Base-by-base conservation (phyloP, 2,888 invertebrate species). In the Melanargia galathea region DNA sequence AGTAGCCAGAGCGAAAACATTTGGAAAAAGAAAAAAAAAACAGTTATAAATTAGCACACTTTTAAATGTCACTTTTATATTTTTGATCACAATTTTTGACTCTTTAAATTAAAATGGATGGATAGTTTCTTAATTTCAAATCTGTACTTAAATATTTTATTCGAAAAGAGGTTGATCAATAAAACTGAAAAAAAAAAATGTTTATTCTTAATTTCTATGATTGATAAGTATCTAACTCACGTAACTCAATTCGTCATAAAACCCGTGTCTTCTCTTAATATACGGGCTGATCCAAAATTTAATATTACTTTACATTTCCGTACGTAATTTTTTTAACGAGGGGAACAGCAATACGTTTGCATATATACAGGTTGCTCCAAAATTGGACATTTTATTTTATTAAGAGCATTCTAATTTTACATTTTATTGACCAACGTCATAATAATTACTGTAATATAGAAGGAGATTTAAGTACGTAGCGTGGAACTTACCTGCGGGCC, bases 1-100 rank as follows among this genome's bases (percentile, higher is more conserved):
- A 90, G 90, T 91, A 91, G 90, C 91, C 89, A 91, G 84, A 90
- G 89, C 91, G 91, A 88, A 88, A 87, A 85, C 84, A 78, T 84
- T 83, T 80, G 80, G 76, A 75, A 77, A 69, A 77, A 80, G 75
- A 73, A 77, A 68, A 77, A 79, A 79, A 77, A 79, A 65, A 62
- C 64, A 73, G 78, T 78, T 72, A 80, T 71, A 72, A 72, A 84
- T 87, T 84, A 87, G 85, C 80, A 73, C 63, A 70, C 62, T 68
- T 72, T 75, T 72, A 72, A 60, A 63, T 54, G 24, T 48, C 57
- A 60, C 51, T 66, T 60, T 60, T 51, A 51, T 52, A 24, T 45
- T 26, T 48, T 58, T 30, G 10, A 20, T 57, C 35, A n/a, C n/a
- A n/a, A n/a, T n/a, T 48, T 35, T 58, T 40, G 16, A 43, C 16